A percentile compares a stretch with the other conserved stretches of the same genome.
Conservation (phyloP, 2,113 vertebrate species). For the Poeciliopsis prolifica region DNA sequence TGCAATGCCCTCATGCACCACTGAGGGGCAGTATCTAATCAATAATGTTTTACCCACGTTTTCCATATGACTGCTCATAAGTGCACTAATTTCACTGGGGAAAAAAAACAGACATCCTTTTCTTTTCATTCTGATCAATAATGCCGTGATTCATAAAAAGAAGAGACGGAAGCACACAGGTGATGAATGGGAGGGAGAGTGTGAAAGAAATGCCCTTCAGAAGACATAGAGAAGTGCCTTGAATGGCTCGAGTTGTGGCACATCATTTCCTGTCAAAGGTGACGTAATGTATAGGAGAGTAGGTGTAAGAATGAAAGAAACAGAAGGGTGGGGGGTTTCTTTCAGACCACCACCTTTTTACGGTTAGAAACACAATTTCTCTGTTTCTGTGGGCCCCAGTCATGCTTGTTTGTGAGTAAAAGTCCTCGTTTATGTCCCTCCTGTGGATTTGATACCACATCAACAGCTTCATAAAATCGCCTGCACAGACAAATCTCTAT, state of each 20-base stretch:
- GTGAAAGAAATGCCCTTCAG: constrained; percentile 2
- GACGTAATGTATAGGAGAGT: constrained; percentile 60
- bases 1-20: constrained; percentile 25
- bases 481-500: constrained; percentile 51
- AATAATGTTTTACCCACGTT: neutral
- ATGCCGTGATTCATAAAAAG: neutral
- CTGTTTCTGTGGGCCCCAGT: neutral
- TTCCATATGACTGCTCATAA: neutral
- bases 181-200: constrained; percentile 10
- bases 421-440: constrained; percentile 2
- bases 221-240: constrained; percentile 11
- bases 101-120: constrained; percentile 44
- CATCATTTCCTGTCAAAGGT: constrained; percentile 61
- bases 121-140: constrained; percentile 3
- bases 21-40: constrained; percentile 34
- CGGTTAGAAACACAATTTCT: constrained; percentile 19
- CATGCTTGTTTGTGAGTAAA: neutral
- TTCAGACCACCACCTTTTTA: constrained; percentile 45
- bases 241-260: constrained; percentile 41
- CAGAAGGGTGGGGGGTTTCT: constrained; percentile 25
- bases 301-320: constrained; percentile 49
- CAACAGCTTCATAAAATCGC: constrained; percentile 36
- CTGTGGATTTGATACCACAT: constrained; percentile 20
- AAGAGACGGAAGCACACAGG: neutral
- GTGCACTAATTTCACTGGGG: constrained; percentile 37